phyloP scores from a whole-genome alignment of 2,888 invertebrate species.

The Leptura quadrifasciata region DNA sequence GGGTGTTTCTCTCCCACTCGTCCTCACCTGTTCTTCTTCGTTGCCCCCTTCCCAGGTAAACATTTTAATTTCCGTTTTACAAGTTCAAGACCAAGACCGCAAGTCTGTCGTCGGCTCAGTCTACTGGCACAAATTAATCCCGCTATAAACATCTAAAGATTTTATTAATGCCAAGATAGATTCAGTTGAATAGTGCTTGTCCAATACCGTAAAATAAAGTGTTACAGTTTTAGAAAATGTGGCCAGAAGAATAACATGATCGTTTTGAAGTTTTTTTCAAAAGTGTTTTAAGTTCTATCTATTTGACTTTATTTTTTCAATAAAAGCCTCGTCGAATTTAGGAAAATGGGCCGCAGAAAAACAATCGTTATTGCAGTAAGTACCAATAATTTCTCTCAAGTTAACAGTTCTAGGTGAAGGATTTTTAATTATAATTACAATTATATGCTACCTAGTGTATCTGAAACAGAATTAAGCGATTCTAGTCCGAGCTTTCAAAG shows the following conservation, averaged over 20 bases:
- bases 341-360: slow-evolving; percentile 39
- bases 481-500: background rate
- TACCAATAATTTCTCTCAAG: slow-evolving; percentile 16
- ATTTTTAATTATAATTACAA: no score
- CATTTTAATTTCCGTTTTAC: slow-evolving; percentile 42
- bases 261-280: slow-evolving; percentile 68
- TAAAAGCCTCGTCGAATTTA: slow-evolving; percentile 13
- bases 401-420: background rate
- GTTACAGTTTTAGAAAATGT: slow-evolving; percentile 23
- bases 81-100: slow-evolving; percentile 59
- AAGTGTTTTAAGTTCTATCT: slow-evolving; percentile 12
- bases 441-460: background rate
- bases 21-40: slow-evolving; percentile 24
- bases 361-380: slow-evolving; percentile 51
- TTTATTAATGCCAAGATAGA: slow-evolving; percentile 22
- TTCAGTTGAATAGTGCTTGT: slow-evolving; percentile 31
- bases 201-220: background rate
- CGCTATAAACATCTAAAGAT: slow-evolving; percentile 42
- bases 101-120: slow-evolving; percentile 52
- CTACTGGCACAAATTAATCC: slow-evolving; percentile 55
- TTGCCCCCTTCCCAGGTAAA: slow-evolving; percentile 27
- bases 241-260: slow-evolving; percentile 82
- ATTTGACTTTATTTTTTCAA: slow-evolving; percentile 9
- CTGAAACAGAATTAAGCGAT: background rate
- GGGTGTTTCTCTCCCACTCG: slow-evolving; percentile 28